Percentiles rank a stretch among this genome's conserved stretches.
These are phyloP conservation scores for Cephus nigrinus DNA, from an alignment of 2,888 invertebrate genomes.

Conservation along the genomic window DNA sequence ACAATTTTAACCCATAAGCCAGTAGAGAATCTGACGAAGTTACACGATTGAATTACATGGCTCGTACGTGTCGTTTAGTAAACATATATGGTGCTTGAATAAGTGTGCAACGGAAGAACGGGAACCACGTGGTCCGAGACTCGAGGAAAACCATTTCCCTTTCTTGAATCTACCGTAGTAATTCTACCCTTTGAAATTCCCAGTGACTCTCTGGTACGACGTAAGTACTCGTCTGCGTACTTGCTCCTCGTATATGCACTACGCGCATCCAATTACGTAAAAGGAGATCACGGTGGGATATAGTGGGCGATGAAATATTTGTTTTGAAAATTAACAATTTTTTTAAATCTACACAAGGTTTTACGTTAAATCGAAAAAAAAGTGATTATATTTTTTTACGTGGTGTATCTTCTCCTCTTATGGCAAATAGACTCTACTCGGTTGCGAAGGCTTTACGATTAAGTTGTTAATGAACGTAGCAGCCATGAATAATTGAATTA, in stretches of 20 bases:
- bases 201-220: background rate
- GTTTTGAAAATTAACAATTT: background rate
- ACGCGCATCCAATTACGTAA: background rate
- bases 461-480: background rate
- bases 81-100: background rate
- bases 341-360: background rate
- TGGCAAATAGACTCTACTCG: background rate
- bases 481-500: slow-evolving; percentile 38
- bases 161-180: background rate
- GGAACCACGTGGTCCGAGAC: background rate
- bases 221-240: background rate
- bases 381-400: background rate
- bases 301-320: background rate
- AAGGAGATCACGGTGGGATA: background rate
- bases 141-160: background rate
- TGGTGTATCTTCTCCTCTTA: background rate
- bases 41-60: background rate
- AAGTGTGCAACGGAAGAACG: background rate
- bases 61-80: background rate
- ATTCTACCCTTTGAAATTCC: background rate
- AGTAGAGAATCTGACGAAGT: background rate
- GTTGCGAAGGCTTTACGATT: background rate
- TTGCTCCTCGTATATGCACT: background rate
- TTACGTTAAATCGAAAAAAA: background rate
- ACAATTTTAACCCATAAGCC: background rate